phyloP scores from a whole-genome alignment of 2,797 vertebrate species.

The Myotis findleyi region DNA sequence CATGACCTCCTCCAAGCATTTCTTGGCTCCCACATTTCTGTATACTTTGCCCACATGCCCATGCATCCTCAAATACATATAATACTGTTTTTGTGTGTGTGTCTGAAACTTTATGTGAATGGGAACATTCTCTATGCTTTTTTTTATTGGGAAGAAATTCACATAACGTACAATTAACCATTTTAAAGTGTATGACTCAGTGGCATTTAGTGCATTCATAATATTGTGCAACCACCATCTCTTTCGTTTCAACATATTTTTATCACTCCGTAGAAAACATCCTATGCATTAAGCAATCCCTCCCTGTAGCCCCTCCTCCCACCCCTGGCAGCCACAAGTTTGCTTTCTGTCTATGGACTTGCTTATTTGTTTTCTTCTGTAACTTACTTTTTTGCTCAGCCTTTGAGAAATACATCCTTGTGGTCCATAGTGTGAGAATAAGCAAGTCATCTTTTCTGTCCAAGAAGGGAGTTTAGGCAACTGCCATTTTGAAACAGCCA shows the following conservation, averaged over 20 bases:
- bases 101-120: background rate
- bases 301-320: background rate
- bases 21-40: background rate
- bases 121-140: background rate
- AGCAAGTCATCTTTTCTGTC: too few relatives aligned
- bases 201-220: background rate
- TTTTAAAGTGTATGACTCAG: background rate
- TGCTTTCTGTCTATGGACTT: background rate
- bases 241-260: background rate
- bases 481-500: too few relatives aligned
- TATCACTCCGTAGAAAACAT: background rate
- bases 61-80: background rate
- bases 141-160: background rate
- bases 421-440: background rate
- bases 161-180: background rate
- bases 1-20: background rate
- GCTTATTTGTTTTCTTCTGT: background rate
- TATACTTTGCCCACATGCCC: background rate
- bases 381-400: background rate
- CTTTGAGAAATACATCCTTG: background rate
- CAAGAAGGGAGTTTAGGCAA: too few relatives aligned
- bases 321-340: background rate
- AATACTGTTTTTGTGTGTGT: background rate
- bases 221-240: background rate
- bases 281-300: background rate